Evolutionary conservation across 2,888 invertebrate species (phyloP), one percentile per base, ranked within the genome.

Genomic region (Xanthorhoe designata): DNA sequence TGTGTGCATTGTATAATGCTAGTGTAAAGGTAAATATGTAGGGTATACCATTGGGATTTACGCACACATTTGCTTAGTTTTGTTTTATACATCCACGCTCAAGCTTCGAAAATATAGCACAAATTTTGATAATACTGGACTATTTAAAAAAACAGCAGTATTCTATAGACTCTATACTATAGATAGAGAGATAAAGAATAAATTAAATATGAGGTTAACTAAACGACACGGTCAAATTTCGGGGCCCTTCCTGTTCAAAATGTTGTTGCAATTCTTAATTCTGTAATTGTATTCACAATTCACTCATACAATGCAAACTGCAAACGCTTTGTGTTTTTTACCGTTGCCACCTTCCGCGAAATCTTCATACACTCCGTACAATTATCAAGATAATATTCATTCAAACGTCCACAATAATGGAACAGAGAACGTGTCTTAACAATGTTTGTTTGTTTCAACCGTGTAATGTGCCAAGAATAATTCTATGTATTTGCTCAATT

Each of bases 261-360:
- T 50, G 4, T 58, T 61, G 24, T 17, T 47, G 55, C 50, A 42
- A 0, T 51, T 61, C 32, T 42, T 18, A 51, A 53, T 61, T 57
- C 58, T 38, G 50, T 56, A 61, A 54, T 57, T 56, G 47, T 58
- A 61, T 42, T 49, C 9, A 61, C 59, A 61, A 60, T 42, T 47
- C 8, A 61, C 59, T 32, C 60, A 54, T 24, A 59, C 61, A 54
- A 42, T 63, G 47, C 15, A 47, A 42, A 42, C 38, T 42, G 55
- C 56, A 63, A 47, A 50, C 63, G 59, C 65, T 61, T 69, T 73
- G 71, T 70, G 64, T 59, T 70, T 61, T n/a, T 70, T 68, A 54
- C 47, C 45, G 49, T 55, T 18, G 61, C 67, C 55, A 56, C 64
- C 66, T 71, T 71, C 73, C 66, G 61, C 60, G 70, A 72, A 71